Base-by-base conservation (phyloP, 2,113 vertebrate genomes). In the Amia ocellicauda region DNA sequence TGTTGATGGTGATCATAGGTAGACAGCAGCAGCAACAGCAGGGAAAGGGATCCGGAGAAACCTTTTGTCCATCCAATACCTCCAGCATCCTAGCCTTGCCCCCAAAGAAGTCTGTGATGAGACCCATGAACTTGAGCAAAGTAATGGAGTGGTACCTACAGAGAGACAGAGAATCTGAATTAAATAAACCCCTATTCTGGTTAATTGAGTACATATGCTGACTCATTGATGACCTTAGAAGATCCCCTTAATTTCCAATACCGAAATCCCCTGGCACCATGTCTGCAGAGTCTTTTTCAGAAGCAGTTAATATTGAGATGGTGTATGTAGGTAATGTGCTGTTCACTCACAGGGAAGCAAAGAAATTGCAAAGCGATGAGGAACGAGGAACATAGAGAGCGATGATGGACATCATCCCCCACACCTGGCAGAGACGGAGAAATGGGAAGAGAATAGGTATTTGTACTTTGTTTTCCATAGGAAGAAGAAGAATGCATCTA, bases 1-100 rank as follows among this genome's bases (percentile, higher is more conserved):
- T 78, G 81, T 71, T 91, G 55, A 88, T 78, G 63, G 78, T 50
- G 52, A 92, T 83, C 62, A 90, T 68, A 2, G 90, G 90, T 4
- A 89, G 71, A 26, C 89, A 91, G 73, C 89, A 92, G 74, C 88
- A 91, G 71, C 83, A 92, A 70, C 90, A 92, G 2, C 88, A 92
- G 3, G 90, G 89, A 27, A 89, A 88, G 1, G 88, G 89, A 58
- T 88, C 77, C 10, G 89, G 89, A 58, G 85, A 80, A 0, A 91
- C 81, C 11, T 58, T 49, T 52, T 87, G 77, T 29, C 85, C 88
- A n/a, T 75, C 78, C 65, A 92, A 51, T 8, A 49, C 67, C 40
- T 76, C 73, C 62, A 91, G 28, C 90, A 92, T 89, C 17, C 51
- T 60, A 3, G 60, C 64, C 55, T 85, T 85, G 3, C 89, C 89